Base-by-base conservation (phyloP, 2,888 invertebrate species). In the Hecatera dysodea region DNA sequence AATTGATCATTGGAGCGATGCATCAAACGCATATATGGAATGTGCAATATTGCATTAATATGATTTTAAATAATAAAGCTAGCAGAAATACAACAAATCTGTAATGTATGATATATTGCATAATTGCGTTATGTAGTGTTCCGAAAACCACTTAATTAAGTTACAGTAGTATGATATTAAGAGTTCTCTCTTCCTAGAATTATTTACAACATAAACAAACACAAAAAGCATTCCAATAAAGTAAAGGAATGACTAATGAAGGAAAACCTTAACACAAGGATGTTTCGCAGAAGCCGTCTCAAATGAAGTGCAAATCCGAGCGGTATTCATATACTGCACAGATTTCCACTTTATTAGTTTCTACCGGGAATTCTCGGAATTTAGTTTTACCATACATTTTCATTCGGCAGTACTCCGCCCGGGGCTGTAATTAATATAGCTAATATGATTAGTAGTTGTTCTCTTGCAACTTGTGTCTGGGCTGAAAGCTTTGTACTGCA, bases 401-500 rank as follows among this genome's bases (percentile, higher is more conserved):
- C 94, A 95, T 94, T 93, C 93, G 92, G 92, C 92, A 93, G 89
- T 90, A 89, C 90, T 89, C 87, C 91, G 90, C 90, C 88, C 76
- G 86, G 91, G 93, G 93, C 92, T 85, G 89, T 93, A 90, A 94
- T 94, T 95, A 95, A 94, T 94, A 94, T 90, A 86, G 90, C 92
- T 95, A 95, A 95, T 95, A 95, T 95, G 93, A 94, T 95, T 95
- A 95, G 94, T 94, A 89, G 93, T 91, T 92, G 92, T 90, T 93
- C 90, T 90, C 90, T 88, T 86, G 86, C 69, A 88, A 92, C 85
- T 91, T 91, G 48, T 66, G 69, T 71, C 72, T 81, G 44, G 11
- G 42, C 36, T 57, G 24, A 67, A 22, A 64, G 75, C 62, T 64
- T 64, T 67, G 53, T 63, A 60, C 5, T 72, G 17, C 33, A 59